These are phyloP conservation scores for Bombus ignitus DNA, from an alignment of 1,140 invertebrate species.

Conservation along the genomic window DNA sequence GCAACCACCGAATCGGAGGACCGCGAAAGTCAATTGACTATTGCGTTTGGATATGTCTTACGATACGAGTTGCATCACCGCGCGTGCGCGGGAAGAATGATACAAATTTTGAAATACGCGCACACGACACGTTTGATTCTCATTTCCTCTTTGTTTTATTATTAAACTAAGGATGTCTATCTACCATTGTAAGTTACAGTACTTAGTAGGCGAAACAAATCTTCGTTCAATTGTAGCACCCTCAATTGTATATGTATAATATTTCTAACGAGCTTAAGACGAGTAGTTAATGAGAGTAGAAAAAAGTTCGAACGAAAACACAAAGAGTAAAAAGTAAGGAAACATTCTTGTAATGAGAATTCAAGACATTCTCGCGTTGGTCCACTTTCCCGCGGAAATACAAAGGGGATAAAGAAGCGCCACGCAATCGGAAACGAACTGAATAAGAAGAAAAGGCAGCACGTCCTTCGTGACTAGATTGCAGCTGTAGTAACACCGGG, in stretches of 20 bases:
- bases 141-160: no score
- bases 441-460: neutral
- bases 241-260: no score
- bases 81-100: neutral
- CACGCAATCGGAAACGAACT: slow-evolving; percentile 17
- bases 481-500: neutral
- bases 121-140: neutral
- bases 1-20: neutral
- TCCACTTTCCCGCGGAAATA: slow-evolving; percentile 12
- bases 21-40: neutral
- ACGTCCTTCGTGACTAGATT: slow-evolving; percentile 30
- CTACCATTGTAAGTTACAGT: no score
- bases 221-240: no score
- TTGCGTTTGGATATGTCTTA: neutral
- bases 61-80: no score
- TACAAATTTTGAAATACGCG: neutral
- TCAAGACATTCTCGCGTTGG: slow-evolving; percentile 26
- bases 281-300: neutral
- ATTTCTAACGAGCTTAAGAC: neutral
- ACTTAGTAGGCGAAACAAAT: no score
- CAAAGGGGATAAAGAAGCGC: neutral
- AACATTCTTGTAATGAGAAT: neutral
- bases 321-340: no score
- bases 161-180: no score
- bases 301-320: neutral